Base-by-base conservation (phyloP, 2,888 invertebrate genomes). In the Argyra leucocephala region DNA sequence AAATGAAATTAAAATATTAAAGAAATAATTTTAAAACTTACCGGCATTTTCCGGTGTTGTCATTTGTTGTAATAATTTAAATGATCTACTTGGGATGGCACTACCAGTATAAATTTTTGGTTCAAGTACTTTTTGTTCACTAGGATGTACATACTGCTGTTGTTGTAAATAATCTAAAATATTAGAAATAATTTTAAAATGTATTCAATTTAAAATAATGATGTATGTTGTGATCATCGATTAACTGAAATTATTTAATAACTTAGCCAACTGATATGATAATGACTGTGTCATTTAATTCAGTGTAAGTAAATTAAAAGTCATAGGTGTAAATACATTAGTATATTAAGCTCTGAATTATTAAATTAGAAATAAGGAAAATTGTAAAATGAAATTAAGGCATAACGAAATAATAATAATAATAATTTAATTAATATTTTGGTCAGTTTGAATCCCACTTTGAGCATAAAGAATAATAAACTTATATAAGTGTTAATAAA, bases 31-130 rank as follows among this genome's bases (percentile, higher is more conserved):
- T 61, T 62, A 61, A 58, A 10, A 82, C 84, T 84, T 81, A 86
- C 86, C 86, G 77, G 83, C 82, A 74, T 82, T 82, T 74, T 87
- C 86, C 66, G 86, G 86, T 68, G 85, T 85, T 69, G 89, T 89
- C 89, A 90, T 89, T 63, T 88, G 88, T 79, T 91, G 90, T 65
- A 91, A 80, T 75, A 89, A 86, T 78, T 86, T 87, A 80, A 91
- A 91, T 58, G 90, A 88, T 76, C 88, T 84, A 69, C 90, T 90
- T 64, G 91, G 91, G 77, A 91, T 91, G 70, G 88, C 85, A 74
- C 88, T 86, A 65, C 91, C 91, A 73, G 84, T 88, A 74, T 89
- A 89, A 74, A 86, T 88, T 75, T 85, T 86, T 62, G 88, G 88
- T 75, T 88, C 88, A 68, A 81, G 84, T 64, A 82, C 86, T 72